A percentile compares a stretch with the other conserved stretches of the same genome.
These are phyloP conservation scores for Mungos mungo DNA, from an alignment of 2,113 vertebrate genomes.

Conservation along the genomic window DNA sequence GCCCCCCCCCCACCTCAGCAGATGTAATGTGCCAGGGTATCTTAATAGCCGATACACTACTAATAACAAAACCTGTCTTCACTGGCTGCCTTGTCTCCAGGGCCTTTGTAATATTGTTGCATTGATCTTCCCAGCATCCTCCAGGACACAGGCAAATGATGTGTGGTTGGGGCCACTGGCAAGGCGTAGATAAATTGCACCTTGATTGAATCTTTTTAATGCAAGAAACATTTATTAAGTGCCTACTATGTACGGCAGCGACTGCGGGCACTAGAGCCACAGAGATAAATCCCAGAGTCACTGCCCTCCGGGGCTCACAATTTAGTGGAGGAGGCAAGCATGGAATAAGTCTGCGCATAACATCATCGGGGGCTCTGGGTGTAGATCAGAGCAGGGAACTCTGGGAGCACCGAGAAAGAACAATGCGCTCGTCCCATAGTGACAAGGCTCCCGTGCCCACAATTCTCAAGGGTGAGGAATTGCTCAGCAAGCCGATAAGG, in stretches of 20 bases:
- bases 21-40: background rate
- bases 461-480: background rate
- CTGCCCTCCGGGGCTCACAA: background rate
- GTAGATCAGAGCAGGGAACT: background rate
- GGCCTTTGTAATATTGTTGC: background rate
- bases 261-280: background rate
- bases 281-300: slow-evolving; percentile 33
- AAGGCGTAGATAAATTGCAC: slow-evolving; percentile 4
- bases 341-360: background rate
- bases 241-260: slow-evolving; percentile 39
- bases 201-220: slow-evolving; percentile 40
- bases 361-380: background rate
- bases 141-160: background rate
- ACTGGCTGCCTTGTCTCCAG: background rate
- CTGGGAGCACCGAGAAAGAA: background rate
- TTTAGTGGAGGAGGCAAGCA: background rate
- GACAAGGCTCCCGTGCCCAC: rapidly evolving
- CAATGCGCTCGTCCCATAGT: background rate
- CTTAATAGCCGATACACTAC: slow-evolving; percentile 3
- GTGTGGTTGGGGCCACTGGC: background rate
- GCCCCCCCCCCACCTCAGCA: background rate
- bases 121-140: slow-evolving; percentile 55
- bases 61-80: background rate
- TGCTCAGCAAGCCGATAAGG: background rate
- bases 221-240: slow-evolving; percentile 66